A percentile compares a stretch with the other conserved stretches of the same genome.
Conservation (phyloP, 2,797 vertebrate genomes). For the Miichthys miiuy region DNA sequence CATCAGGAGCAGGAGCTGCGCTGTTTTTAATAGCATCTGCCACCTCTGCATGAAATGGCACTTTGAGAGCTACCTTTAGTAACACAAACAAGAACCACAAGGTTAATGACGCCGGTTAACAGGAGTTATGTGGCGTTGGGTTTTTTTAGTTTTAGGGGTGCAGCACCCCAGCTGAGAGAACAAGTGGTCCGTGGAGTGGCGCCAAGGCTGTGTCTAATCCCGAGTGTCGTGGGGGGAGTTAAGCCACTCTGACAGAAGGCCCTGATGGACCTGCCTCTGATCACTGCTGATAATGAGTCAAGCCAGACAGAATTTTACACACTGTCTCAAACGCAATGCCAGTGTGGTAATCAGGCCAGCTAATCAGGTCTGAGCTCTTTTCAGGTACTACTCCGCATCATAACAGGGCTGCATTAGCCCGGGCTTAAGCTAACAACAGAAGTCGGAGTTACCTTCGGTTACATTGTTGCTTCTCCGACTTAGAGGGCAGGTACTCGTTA, state of each 20-base stretch:
- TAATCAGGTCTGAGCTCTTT: constrained; percentile 83
- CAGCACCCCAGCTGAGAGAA: constrained; percentile 64
- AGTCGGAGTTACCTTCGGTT: constrained; percentile 18
- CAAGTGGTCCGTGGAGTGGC: constrained; percentile 71
- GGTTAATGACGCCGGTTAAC: constrained; percentile 57
- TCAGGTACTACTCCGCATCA: constrained; percentile 35
- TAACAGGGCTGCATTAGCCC: constrained; percentile 46
- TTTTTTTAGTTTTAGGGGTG: constrained; percentile 34
- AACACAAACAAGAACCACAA: constrained; percentile 54
- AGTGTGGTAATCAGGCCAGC: constrained; percentile 75
- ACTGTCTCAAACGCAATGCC: constrained; percentile 64
- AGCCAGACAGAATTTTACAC: constrained; percentile 78
- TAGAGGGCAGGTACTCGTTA: constrained; percentile 26
- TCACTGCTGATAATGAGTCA: constrained; percentile 77
- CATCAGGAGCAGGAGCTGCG: constrained; percentile 35
- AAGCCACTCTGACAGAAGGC: constrained; percentile 78
- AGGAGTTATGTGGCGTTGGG: constrained; percentile 23
- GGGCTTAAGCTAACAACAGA: constrained; percentile 50
- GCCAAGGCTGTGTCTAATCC: constrained; percentile 77
- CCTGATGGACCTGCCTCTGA: constrained; percentile 73
- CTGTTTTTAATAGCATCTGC: constrained; percentile 55
- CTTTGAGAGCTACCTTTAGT: constrained; percentile 37
- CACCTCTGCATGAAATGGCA: constrained; percentile 57
- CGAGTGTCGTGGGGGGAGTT: constrained; percentile 50
- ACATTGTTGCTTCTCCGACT: constrained; percentile 34